Conservation (phyloP, 2,888 invertebrate genomes). For the Oithona nana region DNA sequence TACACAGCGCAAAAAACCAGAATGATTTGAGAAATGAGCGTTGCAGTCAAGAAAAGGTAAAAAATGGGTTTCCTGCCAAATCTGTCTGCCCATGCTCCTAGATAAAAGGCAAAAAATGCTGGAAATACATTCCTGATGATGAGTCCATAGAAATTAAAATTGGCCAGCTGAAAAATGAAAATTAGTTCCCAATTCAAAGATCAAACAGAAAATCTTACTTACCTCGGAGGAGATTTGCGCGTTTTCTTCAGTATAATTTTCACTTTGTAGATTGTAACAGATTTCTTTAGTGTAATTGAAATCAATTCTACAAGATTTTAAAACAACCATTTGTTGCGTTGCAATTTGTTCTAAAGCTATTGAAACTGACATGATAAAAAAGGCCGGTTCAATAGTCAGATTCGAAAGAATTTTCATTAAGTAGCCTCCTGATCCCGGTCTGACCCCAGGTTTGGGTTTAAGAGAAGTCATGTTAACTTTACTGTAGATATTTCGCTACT, state of each 20-base stretch:
- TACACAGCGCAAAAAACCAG: neutral
- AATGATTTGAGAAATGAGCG: neutral
- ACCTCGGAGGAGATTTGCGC: no score
- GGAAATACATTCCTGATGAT: neutral
- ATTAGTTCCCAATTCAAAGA: no score
- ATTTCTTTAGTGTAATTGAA: neutral
- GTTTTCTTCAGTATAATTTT: no score
- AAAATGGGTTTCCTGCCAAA: neutral
- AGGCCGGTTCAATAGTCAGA: neutral
- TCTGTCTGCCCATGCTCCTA: neutral
- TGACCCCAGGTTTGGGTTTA: no score
- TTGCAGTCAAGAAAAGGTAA: neutral
- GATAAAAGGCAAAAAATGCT: neutral
- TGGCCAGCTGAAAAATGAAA: no score
- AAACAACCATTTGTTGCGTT: neutral
- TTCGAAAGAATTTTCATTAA: no score
- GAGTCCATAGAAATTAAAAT: neutral
- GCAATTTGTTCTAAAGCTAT: neutral
- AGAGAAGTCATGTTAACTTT: no score
- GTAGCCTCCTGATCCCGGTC: no score
- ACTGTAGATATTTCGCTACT: no score
- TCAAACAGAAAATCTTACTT: no score
- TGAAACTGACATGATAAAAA: neutral
- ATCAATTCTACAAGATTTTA: neutral
- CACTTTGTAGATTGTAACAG: neutral